Evolutionary conservation across 2,797 vertebrate species (phyloP).

Genomic region (Coregonus ussuriensis): DNA sequence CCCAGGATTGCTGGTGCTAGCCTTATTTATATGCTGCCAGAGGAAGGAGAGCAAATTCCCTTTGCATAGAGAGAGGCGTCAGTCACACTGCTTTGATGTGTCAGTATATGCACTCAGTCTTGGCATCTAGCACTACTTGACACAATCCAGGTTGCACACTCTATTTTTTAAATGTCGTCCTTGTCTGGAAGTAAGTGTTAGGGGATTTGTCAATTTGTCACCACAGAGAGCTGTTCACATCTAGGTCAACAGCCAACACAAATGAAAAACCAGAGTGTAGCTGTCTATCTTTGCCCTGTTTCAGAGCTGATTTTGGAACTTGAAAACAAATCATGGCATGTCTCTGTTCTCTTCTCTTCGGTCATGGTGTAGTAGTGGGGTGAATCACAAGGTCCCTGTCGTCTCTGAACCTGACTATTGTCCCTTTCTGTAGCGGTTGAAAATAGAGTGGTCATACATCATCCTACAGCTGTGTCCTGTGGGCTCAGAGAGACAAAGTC

Average conservation of each 20-base stretch:
- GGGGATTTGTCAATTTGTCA: conserved; percentile 44
- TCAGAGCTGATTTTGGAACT: neutral
- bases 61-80: conserved; percentile 60
- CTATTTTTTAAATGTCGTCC: conserved; percentile 28
- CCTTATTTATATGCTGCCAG: conserved; percentile 74
- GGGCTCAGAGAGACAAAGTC: conserved; percentile 51
- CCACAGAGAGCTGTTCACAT: conserved; percentile 31
- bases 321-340: neutral
- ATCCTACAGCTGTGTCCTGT: conserved; percentile 63
- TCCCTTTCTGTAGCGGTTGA: conserved; percentile 37
- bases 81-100: conserved; percentile 62
- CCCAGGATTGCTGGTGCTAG: conserved; percentile 35
- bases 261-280: conserved; percentile 5
- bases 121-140: conserved; percentile 34
- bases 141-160: conserved; percentile 27
- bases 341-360: conserved; percentile 6
- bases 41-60: conserved; percentile 67
- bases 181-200: conserved; percentile 27
- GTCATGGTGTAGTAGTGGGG: conserved; percentile 43
- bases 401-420: conserved; percentile 55
- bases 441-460: conserved; percentile 65
- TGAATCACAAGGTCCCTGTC: conserved; percentile 51
- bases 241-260: conserved; percentile 53
- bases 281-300: conserved; percentile 3
- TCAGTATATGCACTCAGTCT: conserved; percentile 41